Evolutionary conservation across 2,113 vertebrate genomes (phyloP).

Genomic region (Ceyx melanurus): DNA sequence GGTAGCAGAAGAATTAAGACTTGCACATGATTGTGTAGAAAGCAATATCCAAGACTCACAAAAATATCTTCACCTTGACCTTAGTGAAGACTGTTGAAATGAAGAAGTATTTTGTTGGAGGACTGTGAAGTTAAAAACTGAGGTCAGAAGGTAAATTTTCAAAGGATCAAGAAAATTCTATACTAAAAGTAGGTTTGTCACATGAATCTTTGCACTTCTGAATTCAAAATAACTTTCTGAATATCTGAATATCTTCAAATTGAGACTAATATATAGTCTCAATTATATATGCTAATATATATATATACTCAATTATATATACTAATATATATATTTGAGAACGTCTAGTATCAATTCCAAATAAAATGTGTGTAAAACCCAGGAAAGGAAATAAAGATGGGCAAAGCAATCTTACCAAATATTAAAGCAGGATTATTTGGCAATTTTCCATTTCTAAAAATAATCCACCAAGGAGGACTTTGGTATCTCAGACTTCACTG

Average conservation of each 20-base stretch:
- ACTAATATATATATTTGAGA: neutral
- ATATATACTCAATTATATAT: neutral
- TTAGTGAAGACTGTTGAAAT: neutral
- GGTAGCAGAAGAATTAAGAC: slow-evolving; percentile 37
- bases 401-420: neutral
- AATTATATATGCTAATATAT: neutral
- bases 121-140: neutral
- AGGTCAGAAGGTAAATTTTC: slow-evolving; percentile 16
- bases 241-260: neutral
- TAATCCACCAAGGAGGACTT: neutral
- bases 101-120: neutral
- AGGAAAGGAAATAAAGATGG: neutral
- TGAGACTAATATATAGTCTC: neutral
- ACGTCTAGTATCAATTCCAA: neutral
- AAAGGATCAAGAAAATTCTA: neutral
- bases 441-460: neutral
- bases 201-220: neutral
- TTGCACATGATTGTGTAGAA: neutral
- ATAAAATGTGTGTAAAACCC: neutral
- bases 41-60: slow-evolving; percentile 45
- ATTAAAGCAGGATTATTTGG: neutral
- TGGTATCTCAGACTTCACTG: neutral
- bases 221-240: neutral
- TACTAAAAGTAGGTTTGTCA: neutral
- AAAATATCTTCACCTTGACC: slow-evolving; percentile 64